Evolutionary conservation across 2,113 vertebrate species (phyloP), one percentile per base, ranked within the genome.

Genomic region (Anser cygnoides): DNA sequence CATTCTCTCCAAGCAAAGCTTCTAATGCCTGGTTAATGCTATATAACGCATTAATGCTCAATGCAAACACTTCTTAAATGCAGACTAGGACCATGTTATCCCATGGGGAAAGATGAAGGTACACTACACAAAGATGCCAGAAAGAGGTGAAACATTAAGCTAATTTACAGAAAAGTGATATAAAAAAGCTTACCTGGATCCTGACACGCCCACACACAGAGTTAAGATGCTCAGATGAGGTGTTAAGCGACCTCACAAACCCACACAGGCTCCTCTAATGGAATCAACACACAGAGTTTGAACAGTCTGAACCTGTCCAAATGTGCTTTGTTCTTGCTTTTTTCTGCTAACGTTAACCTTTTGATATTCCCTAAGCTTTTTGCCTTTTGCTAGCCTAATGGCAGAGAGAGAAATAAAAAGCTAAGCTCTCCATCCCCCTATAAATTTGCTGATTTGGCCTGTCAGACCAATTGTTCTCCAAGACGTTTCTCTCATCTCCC

Each of bases 191-290:
- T 21, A 43, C 18, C 22, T 14, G 17, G 31, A 26, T 65, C 87
- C 13, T 28, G 41, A 35, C 6, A 15, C 5, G 44, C 10, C 72
- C 49, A 78, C 8, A 22, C 3, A 35, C 4, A 49, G 58, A 41
- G 52, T 20, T 22, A 8, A 80, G 28, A 46, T 33, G 8, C 54
- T 77, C 59, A 35, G 52, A 67, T 9, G 52, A 58, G 29, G 17
- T 22, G 11, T 19, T 63, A 37, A 46, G 13, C 29, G 17, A 18
- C 59, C 49, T 59, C 54, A 54, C 58, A 89, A 77, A 57, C 23
- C 14, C 55, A 67, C 33, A 5, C 0, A 0, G 15, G 44, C 44
- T 71, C 44, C 70, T 66, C 70, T 33, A 33, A 6, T 3, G 2
- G 62, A 93, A 71, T 50, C 52, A 57, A 66, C 9, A 29, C 14